Evolutionary conservation across 2,113 vertebrate species (phyloP), one percentile per base, ranked within the genome.

Genomic region (Carassius gibelio): DNA sequence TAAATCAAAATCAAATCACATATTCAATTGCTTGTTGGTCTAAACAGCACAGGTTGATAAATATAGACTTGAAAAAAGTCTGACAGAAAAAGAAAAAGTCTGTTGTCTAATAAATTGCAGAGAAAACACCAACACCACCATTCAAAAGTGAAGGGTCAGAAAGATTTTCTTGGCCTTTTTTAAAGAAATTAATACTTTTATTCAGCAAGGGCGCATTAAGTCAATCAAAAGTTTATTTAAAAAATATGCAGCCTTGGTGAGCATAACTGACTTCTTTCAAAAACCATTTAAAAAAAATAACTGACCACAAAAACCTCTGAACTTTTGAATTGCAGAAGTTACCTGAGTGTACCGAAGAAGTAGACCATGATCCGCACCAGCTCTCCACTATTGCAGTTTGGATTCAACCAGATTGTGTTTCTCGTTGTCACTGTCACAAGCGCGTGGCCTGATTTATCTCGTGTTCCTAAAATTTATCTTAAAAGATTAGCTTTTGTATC

Each of bases 291-390:
- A 30, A 30, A 30, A 30, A 30, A 30, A 30, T 30, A 30, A 30
- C 30, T 30, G 30, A 30, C 30, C 30, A 30, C 30, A 30, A 30
- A 30, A 30, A 30, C 30, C 30, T 30, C 2, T 30, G 30, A 30
- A 30, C 30, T 30, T 55, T 55, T 55, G 52, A 55, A 17, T 5
- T 55, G 52, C 1, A 55, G 15, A 17, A 9, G 8, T 26, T 86
- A 97, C 96, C 96, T 96, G 75, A 95, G 94, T 79, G 94, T 95
- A 92, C 91, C 93, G 42, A 85, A 92, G 81, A 96, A 89, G 90
- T 97, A 97, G 2, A 95, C 89, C 30, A 97, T 91, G 13, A 97
- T 94, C 59, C 91, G 90, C 1, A 90, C 88, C 1, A 97, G 94
- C 86, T 96, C 94, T 0, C 68, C 84, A 86, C 93, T 91, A 55